Conservation (phyloP, 2,113 vertebrate species). For the Indicator indicator region DNA sequence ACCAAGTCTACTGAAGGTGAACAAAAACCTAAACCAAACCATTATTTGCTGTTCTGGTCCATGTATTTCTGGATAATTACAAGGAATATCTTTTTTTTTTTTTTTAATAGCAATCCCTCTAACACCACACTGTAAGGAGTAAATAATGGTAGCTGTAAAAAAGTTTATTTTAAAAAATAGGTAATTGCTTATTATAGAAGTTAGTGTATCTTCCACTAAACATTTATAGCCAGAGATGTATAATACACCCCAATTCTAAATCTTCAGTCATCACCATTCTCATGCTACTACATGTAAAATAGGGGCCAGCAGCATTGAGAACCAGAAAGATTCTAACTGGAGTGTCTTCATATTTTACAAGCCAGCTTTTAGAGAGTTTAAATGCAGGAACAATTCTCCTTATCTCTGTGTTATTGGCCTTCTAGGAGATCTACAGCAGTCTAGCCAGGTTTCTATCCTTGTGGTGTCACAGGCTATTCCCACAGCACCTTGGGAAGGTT, state of each 20-base stretch:
- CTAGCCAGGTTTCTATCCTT: background rate
- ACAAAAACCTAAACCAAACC: background rate
- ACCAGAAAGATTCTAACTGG: background rate
- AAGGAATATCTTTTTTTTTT: background rate
- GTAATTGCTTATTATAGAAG: background rate
- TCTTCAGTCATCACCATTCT: background rate
- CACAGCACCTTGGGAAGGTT: background rate
- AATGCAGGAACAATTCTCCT: background rate
- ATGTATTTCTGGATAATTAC: background rate
- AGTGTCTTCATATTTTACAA: background rate
- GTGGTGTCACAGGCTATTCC: background rate
- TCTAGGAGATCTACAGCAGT: fast-evolving
- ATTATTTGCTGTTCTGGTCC: background rate
- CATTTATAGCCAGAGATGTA: background rate
- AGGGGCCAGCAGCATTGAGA: background rate
- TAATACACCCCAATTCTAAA: background rate
- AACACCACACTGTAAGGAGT: background rate
- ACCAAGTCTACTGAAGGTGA: background rate
- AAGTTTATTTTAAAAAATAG: background rate
- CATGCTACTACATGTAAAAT: background rate
- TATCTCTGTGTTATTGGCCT: background rate
- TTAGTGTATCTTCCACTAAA: background rate
- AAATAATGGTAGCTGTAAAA: background rate
- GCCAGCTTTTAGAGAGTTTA: background rate
- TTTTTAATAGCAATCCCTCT: background rate